These are phyloP conservation scores for Engystomops pustulosus DNA, from an alignment of 2,113 vertebrate genomes.

Conservation along the genomic window DNA sequence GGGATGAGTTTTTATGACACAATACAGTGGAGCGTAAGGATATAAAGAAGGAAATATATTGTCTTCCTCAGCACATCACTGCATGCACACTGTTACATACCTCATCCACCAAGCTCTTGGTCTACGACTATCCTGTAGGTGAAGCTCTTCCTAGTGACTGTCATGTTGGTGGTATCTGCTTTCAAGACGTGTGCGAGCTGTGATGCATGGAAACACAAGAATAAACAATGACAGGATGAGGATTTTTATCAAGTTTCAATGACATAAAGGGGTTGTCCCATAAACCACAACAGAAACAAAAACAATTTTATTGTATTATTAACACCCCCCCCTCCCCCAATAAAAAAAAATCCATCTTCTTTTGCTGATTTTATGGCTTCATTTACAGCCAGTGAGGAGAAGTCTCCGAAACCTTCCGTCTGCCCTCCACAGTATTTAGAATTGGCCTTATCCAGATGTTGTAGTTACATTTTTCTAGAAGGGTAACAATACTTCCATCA, in stretches of 20 bases:
- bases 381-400: too few relatives aligned
- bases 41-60: not conserved
- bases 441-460: too few relatives aligned
- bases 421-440: too few relatives aligned
- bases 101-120: not conserved
- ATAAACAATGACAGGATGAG: not conserved
- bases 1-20: not conserved
- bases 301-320: too few relatives aligned
- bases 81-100: not conserved
- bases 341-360: too few relatives aligned
- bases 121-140: not conserved
- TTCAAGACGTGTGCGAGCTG: not conserved
- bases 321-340: too few relatives aligned
- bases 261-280: not conserved
- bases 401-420: too few relatives aligned
- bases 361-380: too few relatives aligned
- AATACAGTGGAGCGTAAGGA: too few relatives aligned
- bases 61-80: not conserved
- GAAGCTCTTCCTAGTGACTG: not conserved
- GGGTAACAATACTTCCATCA: too few relatives aligned
- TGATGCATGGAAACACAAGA: conserved; percentile 8
- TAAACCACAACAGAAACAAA: too few relatives aligned
- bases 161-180: not conserved
- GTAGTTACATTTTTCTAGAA: too few relatives aligned
- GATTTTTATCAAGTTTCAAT: not conserved